These are phyloP conservation scores for Plecotus auritus DNA, from an alignment of 2,113 vertebrate species.

Conservation along the genomic window DNA sequence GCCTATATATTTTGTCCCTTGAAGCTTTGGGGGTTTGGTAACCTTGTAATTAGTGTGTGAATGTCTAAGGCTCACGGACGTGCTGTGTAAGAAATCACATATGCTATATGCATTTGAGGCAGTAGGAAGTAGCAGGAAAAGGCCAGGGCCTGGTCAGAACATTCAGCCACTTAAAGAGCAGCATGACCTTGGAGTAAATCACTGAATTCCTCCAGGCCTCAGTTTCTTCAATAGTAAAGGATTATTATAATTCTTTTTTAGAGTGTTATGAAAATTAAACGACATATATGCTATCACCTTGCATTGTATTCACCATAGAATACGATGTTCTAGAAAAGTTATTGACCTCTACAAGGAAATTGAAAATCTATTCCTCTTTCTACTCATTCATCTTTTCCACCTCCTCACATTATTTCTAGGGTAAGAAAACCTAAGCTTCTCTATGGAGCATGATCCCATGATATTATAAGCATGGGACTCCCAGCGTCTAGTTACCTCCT, in stretches of 20 bases:
- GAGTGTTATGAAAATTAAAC: background rate
- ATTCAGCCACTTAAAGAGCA: background rate
- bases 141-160: background rate
- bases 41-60: background rate
- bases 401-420: background rate
- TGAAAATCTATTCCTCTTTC: background rate
- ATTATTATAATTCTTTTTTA: background rate
- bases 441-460: background rate
- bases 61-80: background rate
- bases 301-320: background rate
- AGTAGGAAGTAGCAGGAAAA: background rate
- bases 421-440: background rate
- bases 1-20: background rate
- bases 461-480: background rate
- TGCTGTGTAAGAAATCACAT: background rate
- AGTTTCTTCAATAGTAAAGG: background rate
- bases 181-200: conserved; percentile 19
- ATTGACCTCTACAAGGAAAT: background rate
- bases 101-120: background rate
- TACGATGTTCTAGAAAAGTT: background rate
- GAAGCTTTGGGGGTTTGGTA: background rate
- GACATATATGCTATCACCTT: background rate
- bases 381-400: background rate
- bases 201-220: background rate
- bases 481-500: too few relatives aligned